Base-by-base conservation (phyloP, 2,113 vertebrate species). In the Poecile atricapillus region DNA sequence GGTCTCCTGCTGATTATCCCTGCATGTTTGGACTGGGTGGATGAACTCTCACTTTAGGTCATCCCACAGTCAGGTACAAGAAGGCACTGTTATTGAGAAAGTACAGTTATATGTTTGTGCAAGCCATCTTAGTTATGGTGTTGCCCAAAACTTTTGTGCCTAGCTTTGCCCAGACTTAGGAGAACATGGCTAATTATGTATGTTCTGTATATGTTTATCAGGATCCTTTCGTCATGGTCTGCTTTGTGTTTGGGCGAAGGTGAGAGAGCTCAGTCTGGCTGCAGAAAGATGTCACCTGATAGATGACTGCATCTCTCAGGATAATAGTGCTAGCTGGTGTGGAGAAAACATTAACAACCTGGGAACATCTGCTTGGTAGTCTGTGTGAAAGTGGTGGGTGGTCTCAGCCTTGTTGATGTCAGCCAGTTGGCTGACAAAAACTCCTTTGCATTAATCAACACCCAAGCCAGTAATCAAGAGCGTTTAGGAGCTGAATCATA, bases 351-450 rank as follows among this genome's bases (percentile, higher is more conserved):
- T 75, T 50, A 67, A 63, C 63, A 81, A 74, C 49, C 33, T 74
- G n/a, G 31, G 65, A 37, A 77, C 3, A 9, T 70, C n/a, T 91
- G 43, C 74, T 82, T 13, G 30, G 39, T 80, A 33, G 41, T 28
- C 65, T 23, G 0, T 63, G 18, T 81, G 59, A 86, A 76, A 95
- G 67, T 50, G 53, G 50, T 78, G 56, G 86, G 50, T 95, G 84
- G 85, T 94, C 89, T 93, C 71, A 92, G 73, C 22, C 70, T 59
- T 84, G 20, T 53, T 79, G 5, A 17, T 80, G 70, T 78, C 43
- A 95, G 50, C 81, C 70, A 86, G 14, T 43, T 89, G 81, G 53
- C 71, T 88, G 27, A 84, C 35, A 89, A 95, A 96, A 95, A 81
- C 25, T 89, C 31, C 64, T 35, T 82, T 71, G 58, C 46, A 71